Evolutionary conservation across 2,797 vertebrate genomes (phyloP).

Genomic region (Sebastolobus alascanus): DNA sequence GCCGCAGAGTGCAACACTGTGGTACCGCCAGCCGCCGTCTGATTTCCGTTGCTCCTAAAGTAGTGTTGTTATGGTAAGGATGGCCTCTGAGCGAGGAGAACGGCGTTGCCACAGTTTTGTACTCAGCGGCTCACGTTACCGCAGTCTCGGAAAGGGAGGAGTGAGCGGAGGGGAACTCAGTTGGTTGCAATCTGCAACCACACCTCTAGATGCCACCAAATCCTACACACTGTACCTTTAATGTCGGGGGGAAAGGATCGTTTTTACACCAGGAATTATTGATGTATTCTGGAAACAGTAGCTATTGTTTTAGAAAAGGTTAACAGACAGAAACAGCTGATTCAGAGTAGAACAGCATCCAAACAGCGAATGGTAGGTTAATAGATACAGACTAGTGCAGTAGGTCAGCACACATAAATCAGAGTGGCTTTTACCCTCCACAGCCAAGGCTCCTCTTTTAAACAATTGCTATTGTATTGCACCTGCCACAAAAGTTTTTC

Average conservation of each 20-base stretch:
- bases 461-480: background rate
- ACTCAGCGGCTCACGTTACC: too few species aligned
- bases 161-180: too few species aligned
- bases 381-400: background rate
- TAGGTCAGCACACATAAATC: slow-evolving; percentile 9
- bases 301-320: background rate
- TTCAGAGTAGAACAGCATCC: background rate
- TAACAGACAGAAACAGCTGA: background rate
- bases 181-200: too few species aligned
- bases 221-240: too few species aligned
- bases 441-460: background rate
- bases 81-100: too few species aligned
- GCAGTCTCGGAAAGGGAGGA: too few species aligned
- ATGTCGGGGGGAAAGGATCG: background rate
- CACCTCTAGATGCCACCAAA: too few species aligned
- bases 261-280: background rate
- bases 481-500: background rate
- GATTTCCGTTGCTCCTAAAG: too few species aligned
- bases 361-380: background rate
- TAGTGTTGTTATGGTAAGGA: too few species aligned
- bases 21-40: too few species aligned
- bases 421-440: slow-evolving; percentile 3
- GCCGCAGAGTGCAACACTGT: too few species aligned
- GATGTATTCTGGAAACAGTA: background rate
- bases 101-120: too few species aligned